Evolutionary conservation across 2,888 invertebrate species (phyloP), one percentile per base, ranked within the genome.

Genomic region (Cepaea hortensis): DNA sequence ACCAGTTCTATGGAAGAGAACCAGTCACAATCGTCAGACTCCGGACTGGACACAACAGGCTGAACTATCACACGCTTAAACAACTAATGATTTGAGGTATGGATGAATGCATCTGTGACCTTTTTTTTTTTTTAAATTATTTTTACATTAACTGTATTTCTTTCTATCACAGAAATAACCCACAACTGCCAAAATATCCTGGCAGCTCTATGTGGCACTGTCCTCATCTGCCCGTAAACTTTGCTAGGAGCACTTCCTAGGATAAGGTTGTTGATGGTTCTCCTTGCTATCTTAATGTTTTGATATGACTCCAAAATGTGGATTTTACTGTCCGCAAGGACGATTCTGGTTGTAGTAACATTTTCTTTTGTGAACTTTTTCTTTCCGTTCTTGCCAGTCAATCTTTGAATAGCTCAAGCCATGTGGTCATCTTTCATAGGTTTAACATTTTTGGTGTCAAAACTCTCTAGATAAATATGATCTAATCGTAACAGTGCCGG

Each of bases 321-420:
- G 35, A 35, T 35, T 35, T 35, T 35, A 35, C 35, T 35, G 35
- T 35, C 35, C 35, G 35, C 35, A 35, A 35, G 35, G 1, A 35
- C 35, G 35, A 35, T 35, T 35, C 35, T 35, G 35, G 35, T 35
- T 35, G 35, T 35, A 35, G 35, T 35, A 35, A 35, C 35, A 95
- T 99, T 99, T 95, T 99, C 99, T 92, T 99, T 99, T 0, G 99
- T 98, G 93, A 97, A 98, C 94, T 99, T 99, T 1, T 99, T 99
- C 88, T 98, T 96, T 50, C 99, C 99, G 46, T 98, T 98, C 98
- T 99, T 35, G 35, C 35, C 35, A 35, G 35, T 1, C 35, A 35
- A 35, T 35, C 35, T 35, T 35, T 35, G 35, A 90, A 99, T 97
- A 0, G 99, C 99, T 93, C 99, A 96, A 35, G 98, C 97, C 91